Evolutionary conservation across 2,113 vertebrate species (phyloP).

Genomic region (Scytalopus superciliaris): DNA sequence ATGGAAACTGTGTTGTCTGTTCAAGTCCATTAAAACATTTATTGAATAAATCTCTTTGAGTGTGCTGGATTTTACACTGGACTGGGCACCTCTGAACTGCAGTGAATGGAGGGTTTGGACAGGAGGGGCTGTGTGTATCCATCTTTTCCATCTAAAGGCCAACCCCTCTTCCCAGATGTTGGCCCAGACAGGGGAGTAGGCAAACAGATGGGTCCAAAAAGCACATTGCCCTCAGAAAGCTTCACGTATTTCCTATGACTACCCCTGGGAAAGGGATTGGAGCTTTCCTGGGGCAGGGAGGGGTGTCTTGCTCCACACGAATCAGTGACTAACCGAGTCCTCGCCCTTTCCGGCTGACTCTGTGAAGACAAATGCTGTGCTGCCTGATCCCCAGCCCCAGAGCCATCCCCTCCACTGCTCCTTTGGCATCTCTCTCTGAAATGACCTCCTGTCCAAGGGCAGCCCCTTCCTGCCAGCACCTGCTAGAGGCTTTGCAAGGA

Average conservation of each 20-base stretch:
- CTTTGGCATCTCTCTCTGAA: not conserved
- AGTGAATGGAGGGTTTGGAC: not conserved
- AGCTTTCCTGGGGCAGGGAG: not conserved
- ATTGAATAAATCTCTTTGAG: not conserved
- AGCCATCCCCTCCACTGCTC: not conserved
- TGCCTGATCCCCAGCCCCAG: not conserved
- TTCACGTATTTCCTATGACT: not conserved
- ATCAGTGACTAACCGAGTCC: not conserved
- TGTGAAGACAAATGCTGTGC: fast-evolving
- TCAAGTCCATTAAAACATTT: not conserved
- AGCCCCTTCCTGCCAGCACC: not conserved
- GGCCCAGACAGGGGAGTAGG: fast-evolving
- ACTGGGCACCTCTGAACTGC: fast-evolving
- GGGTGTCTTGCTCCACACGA: not conserved
- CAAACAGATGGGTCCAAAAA: not conserved
- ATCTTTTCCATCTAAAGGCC: not conserved
- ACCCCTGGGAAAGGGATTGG: not conserved
- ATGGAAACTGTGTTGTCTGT: not conserved
- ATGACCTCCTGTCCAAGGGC: not conserved
- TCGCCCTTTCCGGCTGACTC: not conserved
- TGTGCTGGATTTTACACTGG: not conserved
- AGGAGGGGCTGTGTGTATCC: not conserved
- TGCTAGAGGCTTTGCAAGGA: not conserved
- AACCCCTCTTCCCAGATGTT: not conserved
- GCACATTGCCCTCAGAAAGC: fast-evolving